Evolutionary conservation across 2,797 vertebrate genomes (phyloP), one percentile per base, ranked within the genome.

Genomic region (Pseudochirops corinnae): DNA sequence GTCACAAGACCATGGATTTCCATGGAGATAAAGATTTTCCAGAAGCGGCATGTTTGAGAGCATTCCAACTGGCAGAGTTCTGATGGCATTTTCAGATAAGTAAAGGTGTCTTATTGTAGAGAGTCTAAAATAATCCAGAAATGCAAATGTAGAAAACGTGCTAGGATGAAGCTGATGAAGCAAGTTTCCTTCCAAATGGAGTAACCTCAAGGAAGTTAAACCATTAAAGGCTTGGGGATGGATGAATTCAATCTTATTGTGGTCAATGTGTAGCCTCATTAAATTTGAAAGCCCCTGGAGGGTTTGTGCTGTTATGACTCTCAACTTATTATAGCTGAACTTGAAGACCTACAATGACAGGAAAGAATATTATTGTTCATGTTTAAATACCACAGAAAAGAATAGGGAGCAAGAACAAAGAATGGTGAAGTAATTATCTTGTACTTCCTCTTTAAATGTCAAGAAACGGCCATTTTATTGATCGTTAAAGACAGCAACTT

Each of bases 311-410:
- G 97, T 98, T 96, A 99, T 96, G 93, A 98, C 98, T 18, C 98
- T 99, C 90, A 99, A 96, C 95, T 99, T 99, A 98, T 99, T 99
- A 98, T 99, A 99, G 98, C 99, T 99, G 92, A 99, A 98, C 98
- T 99, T 99, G 98, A 99, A 98, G 97, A 99, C 99, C 99, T 99
- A n/a, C 95, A 57, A 14, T 13, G 93, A 11, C 31, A 31, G 39
- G 2, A 53, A 52, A 39, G 4, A 55, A n/a, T 16, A 33, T 26
- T 31, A 11, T 50, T 2, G 50, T 11, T 13, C 53, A 1, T 0
- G 0, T 0, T 82, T 93, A 92, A 52, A 90, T 39, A 57, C 12
- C 90, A 91, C 13, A 95, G 26, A 52, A 0, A 53, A 12, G 74
- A 24, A 93, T 56, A 52, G 31, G 55, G 11, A 50, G 31, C 11